A percentile compares a stretch with the other conserved stretches of the same genome.
phyloP scores from a whole-genome alignment of 2,797 vertebrate species.

The Atherinosoma microstoma region DNA sequence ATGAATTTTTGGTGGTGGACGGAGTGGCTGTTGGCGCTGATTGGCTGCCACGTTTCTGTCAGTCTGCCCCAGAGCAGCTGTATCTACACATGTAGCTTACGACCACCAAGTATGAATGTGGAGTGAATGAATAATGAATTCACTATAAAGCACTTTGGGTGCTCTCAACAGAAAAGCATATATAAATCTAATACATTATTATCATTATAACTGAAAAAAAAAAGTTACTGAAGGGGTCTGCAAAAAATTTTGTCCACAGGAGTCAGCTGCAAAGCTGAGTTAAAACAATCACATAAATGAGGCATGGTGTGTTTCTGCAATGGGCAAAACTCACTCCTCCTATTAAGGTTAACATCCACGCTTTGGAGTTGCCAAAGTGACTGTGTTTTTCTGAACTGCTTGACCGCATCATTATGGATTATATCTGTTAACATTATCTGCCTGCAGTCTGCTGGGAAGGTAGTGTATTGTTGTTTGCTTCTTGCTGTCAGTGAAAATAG shows the following conservation, averaged over 20 bases:
- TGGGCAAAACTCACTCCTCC: background rate
- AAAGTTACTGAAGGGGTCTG: too few relatives aligned
- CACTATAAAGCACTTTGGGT: background rate
- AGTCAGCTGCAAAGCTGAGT: background rate
- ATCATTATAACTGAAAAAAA: too few relatives aligned
- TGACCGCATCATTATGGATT: slow-evolving; percentile 2
- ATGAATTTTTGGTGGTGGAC: background rate
- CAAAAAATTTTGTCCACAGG: too few relatives aligned
- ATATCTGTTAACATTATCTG: slow-evolving; percentile 1
- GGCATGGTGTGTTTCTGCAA: background rate
- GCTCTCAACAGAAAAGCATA: background rate
- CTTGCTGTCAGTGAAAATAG: background rate
- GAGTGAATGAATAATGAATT: background rate
- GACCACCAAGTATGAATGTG: background rate
- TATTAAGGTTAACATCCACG: background rate
- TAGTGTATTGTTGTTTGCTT: background rate
- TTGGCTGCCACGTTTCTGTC: background rate
- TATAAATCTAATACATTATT: background rate
- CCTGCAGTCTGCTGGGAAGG: background rate
- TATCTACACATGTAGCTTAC: background rate
- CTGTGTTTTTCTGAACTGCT: background rate
- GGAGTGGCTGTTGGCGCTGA: background rate
- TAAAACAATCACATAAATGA: background rate
- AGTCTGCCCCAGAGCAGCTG: background rate
- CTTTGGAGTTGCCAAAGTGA: background rate